Percentiles rank a stretch among this genome's conserved stretches.
phyloP scores from a whole-genome alignment of 2,888 invertebrate species.

The Lumbricus terrestris region DNA sequence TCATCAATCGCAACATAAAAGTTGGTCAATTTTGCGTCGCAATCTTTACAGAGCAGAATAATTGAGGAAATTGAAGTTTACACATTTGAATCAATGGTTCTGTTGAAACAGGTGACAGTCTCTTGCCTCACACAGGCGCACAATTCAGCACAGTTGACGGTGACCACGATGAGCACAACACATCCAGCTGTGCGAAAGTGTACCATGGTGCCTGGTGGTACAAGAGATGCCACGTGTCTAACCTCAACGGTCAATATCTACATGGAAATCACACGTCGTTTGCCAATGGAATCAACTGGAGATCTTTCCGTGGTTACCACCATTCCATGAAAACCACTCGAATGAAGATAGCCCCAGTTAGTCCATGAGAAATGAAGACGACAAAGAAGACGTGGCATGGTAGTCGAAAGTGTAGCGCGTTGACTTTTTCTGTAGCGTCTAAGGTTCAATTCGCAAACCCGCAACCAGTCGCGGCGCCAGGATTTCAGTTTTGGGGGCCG shows the following conservation, averaged over 20 bases:
- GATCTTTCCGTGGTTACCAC: background rate
- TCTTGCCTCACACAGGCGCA: constrained; percentile 7
- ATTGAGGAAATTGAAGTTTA: too few relatives aligned
- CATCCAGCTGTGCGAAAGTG: constrained; percentile 12
- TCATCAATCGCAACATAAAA: too few relatives aligned
- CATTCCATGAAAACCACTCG: constrained; percentile 10
- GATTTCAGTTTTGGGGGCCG: too few relatives aligned
- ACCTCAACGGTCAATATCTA: constrained; percentile 28
- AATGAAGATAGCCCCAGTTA: constrained; percentile 18
- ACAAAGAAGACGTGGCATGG: too few relatives aligned
- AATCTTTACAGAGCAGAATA: too few relatives aligned
- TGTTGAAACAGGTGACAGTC: constrained; percentile 24
- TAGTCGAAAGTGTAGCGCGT: too few relatives aligned
- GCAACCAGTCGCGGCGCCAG: too few relatives aligned
- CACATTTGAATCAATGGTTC: too few relatives aligned
- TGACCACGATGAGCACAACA: constrained; percentile 8
- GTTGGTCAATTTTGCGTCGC: too few relatives aligned
- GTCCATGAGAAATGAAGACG: background rate
- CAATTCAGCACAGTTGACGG: constrained; percentile 23
- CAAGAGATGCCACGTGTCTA: constrained; percentile 22
- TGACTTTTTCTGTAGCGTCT: too few relatives aligned
- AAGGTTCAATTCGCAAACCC: too few relatives aligned
- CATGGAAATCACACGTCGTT: constrained; percentile 23
- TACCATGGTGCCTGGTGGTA: constrained; percentile 32
- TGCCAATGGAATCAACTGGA: constrained; percentile 27